A percentile compares a stretch with the other conserved stretches of the same genome.
These are phyloP conservation scores for Drosophila picticornis DNA, from an alignment of 2,888 invertebrate genomes.

Conservation along the genomic window DNA sequence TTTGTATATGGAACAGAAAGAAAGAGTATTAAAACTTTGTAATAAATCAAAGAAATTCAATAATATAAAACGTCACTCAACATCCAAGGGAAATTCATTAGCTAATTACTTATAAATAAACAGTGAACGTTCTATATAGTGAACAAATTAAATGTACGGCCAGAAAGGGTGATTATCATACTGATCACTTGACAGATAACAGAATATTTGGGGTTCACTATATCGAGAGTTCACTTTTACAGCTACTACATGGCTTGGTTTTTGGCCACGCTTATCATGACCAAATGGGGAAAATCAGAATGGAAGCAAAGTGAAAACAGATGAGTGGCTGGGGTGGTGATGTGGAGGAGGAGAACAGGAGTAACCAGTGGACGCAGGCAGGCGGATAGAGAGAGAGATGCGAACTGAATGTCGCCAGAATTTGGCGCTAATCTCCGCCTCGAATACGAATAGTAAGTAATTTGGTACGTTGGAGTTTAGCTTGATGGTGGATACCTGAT, in stretches of 20 bases:
- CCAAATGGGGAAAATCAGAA: neutral
- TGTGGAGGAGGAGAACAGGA: constrained; percentile 20
- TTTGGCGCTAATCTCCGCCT: constrained; percentile 19
- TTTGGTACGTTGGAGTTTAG: constrained; percentile 38
- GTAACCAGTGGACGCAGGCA: constrained; percentile 49
- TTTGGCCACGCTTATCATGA: constrained; percentile 38
- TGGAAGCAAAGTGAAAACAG: constrained; percentile 13
- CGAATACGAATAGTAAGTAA: constrained; percentile 19
- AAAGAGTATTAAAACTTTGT: neutral
- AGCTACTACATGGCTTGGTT: constrained; percentile 15
- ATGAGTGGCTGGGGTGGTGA: constrained; percentile 1
- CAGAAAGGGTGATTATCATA: neutral
- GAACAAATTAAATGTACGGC: neutral
- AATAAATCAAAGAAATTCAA: constrained; percentile 8
- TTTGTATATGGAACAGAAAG: neutral
- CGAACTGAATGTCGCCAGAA: constrained; percentile 34
- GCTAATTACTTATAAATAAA: neutral
- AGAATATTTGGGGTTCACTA: neutral
- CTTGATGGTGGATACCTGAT: constrained; percentile 83
- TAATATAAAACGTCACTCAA: constrained; percentile 4
- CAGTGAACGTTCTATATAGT: constrained; percentile 25
- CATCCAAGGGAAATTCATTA: constrained; percentile 12
- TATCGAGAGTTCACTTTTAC: constrained; percentile 33
- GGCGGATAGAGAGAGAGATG: constrained; percentile 16
- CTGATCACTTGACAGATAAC: neutral